Conservation (phyloP, 2,888 invertebrate species). For the Xylota sylvarum region DNA sequence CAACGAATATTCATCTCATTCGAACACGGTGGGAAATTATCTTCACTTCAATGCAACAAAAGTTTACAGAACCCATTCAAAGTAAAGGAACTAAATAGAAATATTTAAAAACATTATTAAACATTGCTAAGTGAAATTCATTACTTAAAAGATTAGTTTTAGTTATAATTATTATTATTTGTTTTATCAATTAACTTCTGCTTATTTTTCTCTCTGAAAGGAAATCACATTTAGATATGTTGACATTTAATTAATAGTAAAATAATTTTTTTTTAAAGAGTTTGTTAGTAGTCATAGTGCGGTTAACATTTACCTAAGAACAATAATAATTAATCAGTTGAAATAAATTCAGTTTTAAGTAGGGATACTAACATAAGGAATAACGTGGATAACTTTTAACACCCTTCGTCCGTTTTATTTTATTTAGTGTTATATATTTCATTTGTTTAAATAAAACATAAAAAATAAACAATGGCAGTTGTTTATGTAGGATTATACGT, state of each 20-base stretch:
- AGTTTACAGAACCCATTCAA: slow-evolving; percentile 56
- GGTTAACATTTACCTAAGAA: slow-evolving; percentile 57
- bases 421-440: slow-evolving; percentile 23
- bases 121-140: slow-evolving; percentile 50
- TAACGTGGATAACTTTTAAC: slow-evolving; percentile 30
- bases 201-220: slow-evolving; percentile 53
- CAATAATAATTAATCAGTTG: slow-evolving; percentile 23
- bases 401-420: slow-evolving; percentile 50
- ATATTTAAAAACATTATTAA: slow-evolving; percentile 15
- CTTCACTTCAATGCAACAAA: slow-evolving; percentile 74
- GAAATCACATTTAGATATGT: slow-evolving; percentile 76
- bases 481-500: slow-evolving; percentile 74
- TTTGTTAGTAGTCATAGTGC: slow-evolving; percentile 34
- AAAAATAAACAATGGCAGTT: slow-evolving; percentile 72
- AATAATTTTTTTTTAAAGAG: slow-evolving; percentile 51
- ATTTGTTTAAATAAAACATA: slow-evolving; percentile 40
- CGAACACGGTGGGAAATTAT: slow-evolving; percentile 77
- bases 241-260: slow-evolving; percentile 75
- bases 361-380: slow-evolving; percentile 20
- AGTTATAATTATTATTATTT: slow-evolving; percentile 25
- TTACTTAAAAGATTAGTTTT: slow-evolving; percentile 48
- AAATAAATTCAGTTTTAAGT: slow-evolving; percentile 36
- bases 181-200: slow-evolving; percentile 49
- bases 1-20: slow-evolving; percentile 74
- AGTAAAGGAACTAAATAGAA: slow-evolving; percentile 18